Conservation (phyloP, 2,797 vertebrate species). For the Loriculus beryllinus region DNA sequence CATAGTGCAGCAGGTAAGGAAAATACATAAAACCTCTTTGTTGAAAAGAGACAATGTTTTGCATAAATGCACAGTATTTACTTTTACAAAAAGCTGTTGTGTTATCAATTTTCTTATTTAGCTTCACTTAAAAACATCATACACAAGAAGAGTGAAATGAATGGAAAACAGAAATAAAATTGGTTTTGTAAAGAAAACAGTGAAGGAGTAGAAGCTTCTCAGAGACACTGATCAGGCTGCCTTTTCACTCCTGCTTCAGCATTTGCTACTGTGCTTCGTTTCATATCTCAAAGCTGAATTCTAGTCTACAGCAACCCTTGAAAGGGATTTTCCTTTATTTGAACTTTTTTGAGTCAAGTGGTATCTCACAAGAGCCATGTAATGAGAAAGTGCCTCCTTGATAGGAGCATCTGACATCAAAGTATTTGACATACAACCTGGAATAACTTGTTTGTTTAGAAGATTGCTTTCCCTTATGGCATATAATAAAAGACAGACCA, state of each 20-base stretch:
- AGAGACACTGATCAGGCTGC: background rate
- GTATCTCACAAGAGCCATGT: background rate
- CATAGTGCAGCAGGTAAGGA: background rate
- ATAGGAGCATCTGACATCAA: background rate
- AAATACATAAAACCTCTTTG: slow-evolving; percentile 4
- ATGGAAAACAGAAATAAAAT: background rate
- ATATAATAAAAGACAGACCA: background rate
- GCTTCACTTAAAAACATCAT: background rate
- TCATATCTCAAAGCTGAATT: background rate
- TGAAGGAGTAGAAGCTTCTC: background rate
- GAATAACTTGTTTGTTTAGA: background rate
- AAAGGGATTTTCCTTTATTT: background rate
- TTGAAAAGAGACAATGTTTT: background rate
- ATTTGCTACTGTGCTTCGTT: background rate
- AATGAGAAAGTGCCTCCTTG: background rate
- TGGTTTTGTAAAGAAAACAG: background rate
- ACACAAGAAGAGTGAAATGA: background rate
- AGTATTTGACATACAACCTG: background rate
- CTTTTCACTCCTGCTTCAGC: background rate
- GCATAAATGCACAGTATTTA: background rate
- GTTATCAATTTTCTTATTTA: background rate
- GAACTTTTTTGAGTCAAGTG: background rate
- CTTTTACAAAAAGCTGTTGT: background rate
- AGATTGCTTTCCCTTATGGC: background rate
- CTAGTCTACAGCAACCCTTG: background rate